phyloP scores from a whole-genome alignment of 2,113 vertebrate genomes.

The Proteles cristata region DNA sequence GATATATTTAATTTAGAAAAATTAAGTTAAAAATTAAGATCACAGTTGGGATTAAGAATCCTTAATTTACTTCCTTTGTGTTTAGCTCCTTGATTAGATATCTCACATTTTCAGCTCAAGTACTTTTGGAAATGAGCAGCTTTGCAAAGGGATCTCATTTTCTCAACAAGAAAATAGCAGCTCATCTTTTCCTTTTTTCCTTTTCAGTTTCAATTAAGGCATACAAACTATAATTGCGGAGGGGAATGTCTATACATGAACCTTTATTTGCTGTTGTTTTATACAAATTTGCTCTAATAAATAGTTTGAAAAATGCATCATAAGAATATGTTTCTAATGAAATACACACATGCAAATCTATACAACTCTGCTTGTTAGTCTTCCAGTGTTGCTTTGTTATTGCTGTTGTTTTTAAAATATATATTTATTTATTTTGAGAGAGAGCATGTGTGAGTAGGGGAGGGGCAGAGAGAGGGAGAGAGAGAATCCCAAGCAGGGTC shows the following conservation, averaged over 20 bases:
- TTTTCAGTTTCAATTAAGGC: background rate
- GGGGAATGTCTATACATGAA: background rate
- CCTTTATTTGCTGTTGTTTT: background rate
- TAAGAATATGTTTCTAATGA: background rate
- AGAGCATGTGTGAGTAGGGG: too few species aligned
- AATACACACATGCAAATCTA: background rate
- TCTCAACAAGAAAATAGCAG: background rate
- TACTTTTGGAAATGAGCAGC: background rate
- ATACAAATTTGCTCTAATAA: background rate
- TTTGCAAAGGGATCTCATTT: background rate
- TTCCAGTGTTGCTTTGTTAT: background rate
- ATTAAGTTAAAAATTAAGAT: slow-evolving; percentile 65
- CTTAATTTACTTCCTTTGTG: slow-evolving; percentile 65
- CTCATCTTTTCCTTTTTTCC: background rate
- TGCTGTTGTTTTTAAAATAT: too few species aligned
- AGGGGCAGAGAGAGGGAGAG: too few species aligned
- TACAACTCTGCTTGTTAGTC: background rate
- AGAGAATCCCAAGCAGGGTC: too few species aligned
- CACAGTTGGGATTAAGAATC: slow-evolving; percentile 20
- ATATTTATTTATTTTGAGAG: too few species aligned
- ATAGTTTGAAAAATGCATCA: background rate
- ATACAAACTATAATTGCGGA: background rate
- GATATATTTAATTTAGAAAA: slow-evolving; percentile 58
- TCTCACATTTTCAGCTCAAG: slow-evolving; percentile 30
- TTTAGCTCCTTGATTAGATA: slow-evolving; percentile 61